phyloP scores from a whole-genome alignment of 2,797 vertebrate species.

The Cyclura pinguis region DNA sequence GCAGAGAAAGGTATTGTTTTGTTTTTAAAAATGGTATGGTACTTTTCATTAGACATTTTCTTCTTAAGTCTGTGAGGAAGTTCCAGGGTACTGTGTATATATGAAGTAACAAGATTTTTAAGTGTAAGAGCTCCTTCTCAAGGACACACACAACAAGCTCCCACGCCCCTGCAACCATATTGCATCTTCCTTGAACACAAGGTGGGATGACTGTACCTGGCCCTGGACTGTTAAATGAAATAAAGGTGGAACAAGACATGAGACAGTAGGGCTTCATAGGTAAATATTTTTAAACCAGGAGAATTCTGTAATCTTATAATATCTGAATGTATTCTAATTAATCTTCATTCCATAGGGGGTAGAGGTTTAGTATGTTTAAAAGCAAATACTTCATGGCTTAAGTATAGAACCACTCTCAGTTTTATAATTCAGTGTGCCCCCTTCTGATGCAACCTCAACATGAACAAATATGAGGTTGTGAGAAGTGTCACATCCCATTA shows the following conservation, averaged over 20 bases:
- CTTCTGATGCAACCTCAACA: too few species aligned
- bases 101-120: background rate
- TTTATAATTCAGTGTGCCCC: background rate
- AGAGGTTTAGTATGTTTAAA: background rate
- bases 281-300: background rate
- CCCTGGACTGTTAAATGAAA: background rate
- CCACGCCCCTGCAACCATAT: background rate
- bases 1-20: too few species aligned
- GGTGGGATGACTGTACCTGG: too few species aligned
- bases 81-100: background rate
- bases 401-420: background rate
- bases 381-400: background rate
- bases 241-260: too few species aligned
- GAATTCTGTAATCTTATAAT: background rate
- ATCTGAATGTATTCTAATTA: background rate
- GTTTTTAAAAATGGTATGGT: too few species aligned
- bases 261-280: too few species aligned
- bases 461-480: too few species aligned
- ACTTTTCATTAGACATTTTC: background rate
- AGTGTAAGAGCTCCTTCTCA: background rate
- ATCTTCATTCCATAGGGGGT: background rate
- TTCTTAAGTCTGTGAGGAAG: background rate
- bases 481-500: too few species aligned
- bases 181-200: background rate
- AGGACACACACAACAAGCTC: background rate